Evolutionary conservation across 1,140 invertebrate species (phyloP).

Genomic region (Formica selysi): DNA sequence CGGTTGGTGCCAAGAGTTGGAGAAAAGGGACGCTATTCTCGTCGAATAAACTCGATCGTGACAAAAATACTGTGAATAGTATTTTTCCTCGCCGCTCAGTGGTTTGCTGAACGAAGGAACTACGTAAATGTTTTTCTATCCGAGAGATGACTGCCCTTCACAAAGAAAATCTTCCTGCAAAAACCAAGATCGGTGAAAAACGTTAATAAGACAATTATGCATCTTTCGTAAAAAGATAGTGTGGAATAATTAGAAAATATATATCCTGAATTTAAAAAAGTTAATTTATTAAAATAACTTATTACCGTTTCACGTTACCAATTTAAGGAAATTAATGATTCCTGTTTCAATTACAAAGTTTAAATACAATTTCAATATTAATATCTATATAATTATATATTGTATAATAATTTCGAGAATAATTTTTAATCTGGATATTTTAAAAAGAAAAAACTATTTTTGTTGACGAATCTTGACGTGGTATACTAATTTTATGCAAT

Average conservation of each 20-base stretch:
- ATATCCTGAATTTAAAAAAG: no score
- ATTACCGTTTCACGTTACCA: no score
- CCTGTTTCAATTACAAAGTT: no score
- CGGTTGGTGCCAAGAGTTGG: slow-evolving; percentile 39
- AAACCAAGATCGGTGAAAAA: neutral
- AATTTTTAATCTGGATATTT: no score
- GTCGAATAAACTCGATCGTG: slow-evolving; percentile 53
- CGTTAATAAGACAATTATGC: neutral
- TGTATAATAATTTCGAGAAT: no score
- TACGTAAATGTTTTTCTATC: slow-evolving; percentile 16
- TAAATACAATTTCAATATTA: no score
- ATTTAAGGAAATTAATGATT: no score
- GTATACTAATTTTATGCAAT: no score
- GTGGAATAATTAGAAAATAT: neutral
- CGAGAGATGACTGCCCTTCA: neutral
- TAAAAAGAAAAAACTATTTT: no score
- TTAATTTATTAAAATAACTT: no score
- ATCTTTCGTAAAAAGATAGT: neutral
- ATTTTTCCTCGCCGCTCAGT: slow-evolving; percentile 7
- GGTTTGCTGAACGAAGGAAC: neutral
- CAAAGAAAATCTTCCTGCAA: neutral
- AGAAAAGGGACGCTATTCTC: slow-evolving; percentile 26
- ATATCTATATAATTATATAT: no score
- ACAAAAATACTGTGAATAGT: slow-evolving; percentile 16
- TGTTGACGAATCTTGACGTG: no score